Percentiles rank a stretch among this genome's conserved stretches.
Evolutionary conservation across 2,113 vertebrate genomes (phyloP).

Genomic region (Motacilla tschutschensis): DNA sequence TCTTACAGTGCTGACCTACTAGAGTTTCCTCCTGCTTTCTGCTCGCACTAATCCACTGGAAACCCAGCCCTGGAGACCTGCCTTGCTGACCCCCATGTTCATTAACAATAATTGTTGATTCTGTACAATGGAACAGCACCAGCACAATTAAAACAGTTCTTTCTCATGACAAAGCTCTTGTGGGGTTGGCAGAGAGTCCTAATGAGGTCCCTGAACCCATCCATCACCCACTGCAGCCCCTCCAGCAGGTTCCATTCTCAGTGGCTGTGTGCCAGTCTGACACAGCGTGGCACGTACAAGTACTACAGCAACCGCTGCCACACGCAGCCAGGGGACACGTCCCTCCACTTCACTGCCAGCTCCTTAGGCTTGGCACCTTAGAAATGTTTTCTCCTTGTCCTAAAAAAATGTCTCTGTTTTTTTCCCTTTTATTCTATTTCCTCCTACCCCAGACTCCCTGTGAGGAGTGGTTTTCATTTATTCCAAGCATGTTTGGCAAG

Average conservation of each 20-base stretch:
- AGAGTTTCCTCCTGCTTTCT: neutral
- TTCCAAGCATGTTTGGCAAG: neutral
- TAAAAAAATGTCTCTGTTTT: neutral
- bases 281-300: neutral
- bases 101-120: neutral
- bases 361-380: neutral
- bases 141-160: neutral
- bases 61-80: neutral
- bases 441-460: neutral
- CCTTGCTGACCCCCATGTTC: neutral
- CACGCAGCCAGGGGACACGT: neutral
- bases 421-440: neutral
- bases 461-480: slow-evolving; percentile 8
- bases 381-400: neutral
- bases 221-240: neutral
- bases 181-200: neutral
- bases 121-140: neutral
- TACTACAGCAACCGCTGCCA: neutral
- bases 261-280: neutral
- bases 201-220: neutral
- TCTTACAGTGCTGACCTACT: neutral
- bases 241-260: neutral
- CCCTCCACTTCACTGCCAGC: neutral
- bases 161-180: neutral
- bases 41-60: neutral